Evolutionary conservation across 2,113 vertebrate genomes (phyloP), one percentile per base, ranked within the genome.

Genomic region (Henicopernis longicauda): DNA sequence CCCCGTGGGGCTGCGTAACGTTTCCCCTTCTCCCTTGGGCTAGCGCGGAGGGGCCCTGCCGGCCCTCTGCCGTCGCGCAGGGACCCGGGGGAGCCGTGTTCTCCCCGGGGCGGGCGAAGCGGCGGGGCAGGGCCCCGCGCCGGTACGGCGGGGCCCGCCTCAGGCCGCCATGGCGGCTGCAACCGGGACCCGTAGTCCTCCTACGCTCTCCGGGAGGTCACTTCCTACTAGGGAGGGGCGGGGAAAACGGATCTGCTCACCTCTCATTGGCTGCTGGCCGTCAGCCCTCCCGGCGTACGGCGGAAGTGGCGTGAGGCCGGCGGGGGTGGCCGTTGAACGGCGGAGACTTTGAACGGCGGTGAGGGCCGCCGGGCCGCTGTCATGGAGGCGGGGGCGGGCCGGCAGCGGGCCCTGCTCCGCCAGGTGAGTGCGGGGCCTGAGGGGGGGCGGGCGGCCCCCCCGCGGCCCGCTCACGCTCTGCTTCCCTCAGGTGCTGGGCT

Each of bases 401-500:
- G 97, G 83, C 94, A 86, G 91, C 93, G 83, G 31, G 42, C 20
- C 15, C 83, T 96, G 76, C 93, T 94, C 36, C 86, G 81, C 7
- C 95, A 96, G 94, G 96, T 95, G 58, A 84, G 73, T 23, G 58
- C 4, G 42, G 69, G 32, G 16, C 18, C 25, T 9, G 22, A 13
- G 62, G 54, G 19, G 12, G 5, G n/a, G 55, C 6, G 10, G n/a
- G 27, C 5, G 11, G 13, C 10, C 25, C 49, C 16, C 16, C 40
- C 7, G 7, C 47, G 3, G 54, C 19, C 13, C 6, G n/a, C 55
- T 83, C 9, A 15, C 18, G 13, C 34, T 32, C 14, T 18, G 36
- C 55, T 90, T 23, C 36, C 77, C 50, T 11, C 62, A 99, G 99
- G 99, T 99, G n/a, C 97, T 99, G 59, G 98, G 98, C 78, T 99